Base-by-base conservation (phyloP, 1,140 invertebrate genomes). In the Ephestia elutella region DNA sequence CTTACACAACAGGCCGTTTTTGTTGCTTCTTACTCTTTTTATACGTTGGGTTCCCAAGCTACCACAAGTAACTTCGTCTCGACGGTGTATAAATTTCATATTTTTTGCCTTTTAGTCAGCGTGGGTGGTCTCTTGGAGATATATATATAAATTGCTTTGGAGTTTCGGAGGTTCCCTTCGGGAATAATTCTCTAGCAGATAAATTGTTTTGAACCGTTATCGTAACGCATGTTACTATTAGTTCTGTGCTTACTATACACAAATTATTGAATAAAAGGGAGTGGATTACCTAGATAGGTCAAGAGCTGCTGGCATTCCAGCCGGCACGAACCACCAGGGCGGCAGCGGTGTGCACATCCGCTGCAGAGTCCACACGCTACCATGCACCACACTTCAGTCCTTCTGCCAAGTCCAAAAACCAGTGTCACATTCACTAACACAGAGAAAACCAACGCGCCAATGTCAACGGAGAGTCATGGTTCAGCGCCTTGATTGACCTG, bases 301-400 rank as follows among this genome's bases (percentile, higher is more conserved):
- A 85, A 86, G 83, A 81, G 85, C 85, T 80, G 83, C 78, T 85
- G 82, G 85, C 85, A 87, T 87, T 87, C 80, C 85, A 85, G 78
- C 71, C 72, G 75, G 73, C 68, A 77, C 74, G 64, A 81, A 76
- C 78, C 78, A 81, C 80, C 77, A 85, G 58, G 70, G 59, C 63
- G 75, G 82, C 84, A 83, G 84, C 82, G 85, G 79, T 66, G 82
- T 83, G 80, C 72, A 86, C 82, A 87, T 85, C 85, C 85, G 78
- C 85, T 81, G 82, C 78, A 65, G 69, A 59, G 64, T 54, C 28
- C 56, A 71, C 70, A 78, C 64, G 69, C 65, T 54, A 78, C 65
- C 82, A 82, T 82, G 71, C 70, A 74, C 66, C 60, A 57, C 59
- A 35, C 59, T 57, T 49, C 38, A 38, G 56, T 51, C 44, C 57